A percentile compares a stretch with the other conserved stretches of the same genome.
Evolutionary conservation across 2,888 invertebrate genomes (phyloP).

Genomic region (Metallyticus violacea): DNA sequence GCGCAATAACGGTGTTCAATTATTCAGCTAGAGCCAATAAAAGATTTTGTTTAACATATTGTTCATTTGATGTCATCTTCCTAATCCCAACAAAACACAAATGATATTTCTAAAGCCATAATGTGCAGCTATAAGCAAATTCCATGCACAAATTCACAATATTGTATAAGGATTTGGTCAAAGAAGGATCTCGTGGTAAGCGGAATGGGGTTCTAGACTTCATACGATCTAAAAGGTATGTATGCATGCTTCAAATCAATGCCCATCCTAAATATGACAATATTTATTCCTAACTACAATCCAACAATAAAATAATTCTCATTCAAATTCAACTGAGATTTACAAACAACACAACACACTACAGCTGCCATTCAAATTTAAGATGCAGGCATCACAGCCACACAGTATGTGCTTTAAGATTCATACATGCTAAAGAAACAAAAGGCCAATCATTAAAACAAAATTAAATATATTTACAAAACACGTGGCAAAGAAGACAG

Average conservation of each 20-base stretch:
- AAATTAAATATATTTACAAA: background rate
- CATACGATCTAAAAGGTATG: background rate
- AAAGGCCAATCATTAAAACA: background rate
- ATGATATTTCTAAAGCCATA: background rate
- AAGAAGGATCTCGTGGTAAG: background rate
- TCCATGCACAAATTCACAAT: background rate
- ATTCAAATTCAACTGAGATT: constrained; percentile 14
- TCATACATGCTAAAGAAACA: background rate
- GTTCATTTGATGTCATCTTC: background rate
- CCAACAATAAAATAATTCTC: constrained; percentile 13
- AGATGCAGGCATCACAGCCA: background rate
- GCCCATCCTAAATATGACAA: constrained; percentile 20
- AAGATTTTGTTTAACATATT: no score
- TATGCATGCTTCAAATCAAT: background rate
- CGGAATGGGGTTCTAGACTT: background rate
- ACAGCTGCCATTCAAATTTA: background rate
- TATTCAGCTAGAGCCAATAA: background rate
- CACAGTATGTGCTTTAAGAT: background rate
- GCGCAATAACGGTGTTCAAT: no score
- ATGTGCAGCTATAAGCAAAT: background rate
- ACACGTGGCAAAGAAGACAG: background rate
- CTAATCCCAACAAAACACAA: background rate
- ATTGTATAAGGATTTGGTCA: background rate
- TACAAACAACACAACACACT: constrained; percentile 9
- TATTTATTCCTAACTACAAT: constrained; percentile 29